Base-by-base conservation (phyloP, 2,113 vertebrate genomes). In the Hymenochirus boettgeri region DNA sequence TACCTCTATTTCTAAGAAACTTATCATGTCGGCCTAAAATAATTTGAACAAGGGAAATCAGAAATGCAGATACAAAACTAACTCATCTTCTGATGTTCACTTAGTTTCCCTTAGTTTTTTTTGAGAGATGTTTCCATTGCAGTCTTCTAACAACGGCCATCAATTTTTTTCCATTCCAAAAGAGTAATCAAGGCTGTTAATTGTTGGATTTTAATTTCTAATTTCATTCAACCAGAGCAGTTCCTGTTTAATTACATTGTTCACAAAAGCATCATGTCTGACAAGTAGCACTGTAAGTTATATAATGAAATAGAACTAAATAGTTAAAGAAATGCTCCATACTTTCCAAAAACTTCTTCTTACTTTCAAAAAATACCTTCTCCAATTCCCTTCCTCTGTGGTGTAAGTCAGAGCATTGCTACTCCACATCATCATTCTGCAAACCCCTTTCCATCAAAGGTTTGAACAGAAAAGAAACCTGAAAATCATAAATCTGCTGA, bases 1-100 rank as follows among this genome's bases (percentile, higher is more conserved):
- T 66, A 65, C 58, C 46, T 66, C 23, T 51, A 58, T 66, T 58
- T 58, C 55, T 51, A 58, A 58, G 64, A 58, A 35, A 35, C 21
- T 2, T 48, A 22, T 57, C 3, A 5, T 29, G 12, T 4, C 22
- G 25, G n/a, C 42, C 22, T 13, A 57, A 56, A 37, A 58, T 58
- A 66, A 50, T 33, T n/a, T 26, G 63, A 66, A 66, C 63, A 58
- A 58, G 45, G 45, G 63, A 33, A 46, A 37, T 33, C 42, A 25
- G 63, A 33, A 12, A 37, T 23, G 12, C 46, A 26, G 63, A 50
- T 58, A 26, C 10, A 35, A 11, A 51, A 37, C 29, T 19, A 2
- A 15, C 46, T 65, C 23, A 24, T 58, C 55, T 66, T 66, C 39
- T 66, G 63, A 66, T 58, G 29, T 17, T 12, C 5, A 31, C 22